Evolutionary conservation across 2,113 vertebrate genomes (phyloP).

Genomic region (Hassar affinis): DNA sequence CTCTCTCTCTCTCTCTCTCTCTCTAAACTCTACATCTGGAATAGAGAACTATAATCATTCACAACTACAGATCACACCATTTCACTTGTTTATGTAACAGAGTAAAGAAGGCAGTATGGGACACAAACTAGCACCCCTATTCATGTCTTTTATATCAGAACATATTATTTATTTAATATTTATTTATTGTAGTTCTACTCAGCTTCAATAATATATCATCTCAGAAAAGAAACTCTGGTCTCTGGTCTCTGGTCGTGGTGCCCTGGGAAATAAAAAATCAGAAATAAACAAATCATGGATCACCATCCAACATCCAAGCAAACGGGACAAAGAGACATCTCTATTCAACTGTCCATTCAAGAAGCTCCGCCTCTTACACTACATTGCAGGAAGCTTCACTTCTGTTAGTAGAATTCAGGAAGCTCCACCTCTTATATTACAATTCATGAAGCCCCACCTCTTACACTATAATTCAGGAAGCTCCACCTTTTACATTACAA

Average conservation of each 20-base stretch:
- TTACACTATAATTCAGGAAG: background rate
- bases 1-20: constrained; percentile 13
- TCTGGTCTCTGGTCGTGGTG: too few species aligned
- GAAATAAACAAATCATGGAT: background rate
- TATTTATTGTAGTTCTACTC: background rate
- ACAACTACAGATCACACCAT: background rate
- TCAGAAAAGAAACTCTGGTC: background rate
- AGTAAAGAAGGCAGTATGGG: background rate
- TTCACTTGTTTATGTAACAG: background rate
- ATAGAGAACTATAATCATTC: background rate
- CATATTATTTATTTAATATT: background rate
- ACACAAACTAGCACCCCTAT: background rate
- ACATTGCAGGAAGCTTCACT: background rate
- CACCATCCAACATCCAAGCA: background rate
- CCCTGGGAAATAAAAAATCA: background rate
- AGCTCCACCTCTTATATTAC: background rate
- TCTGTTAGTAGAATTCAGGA: background rate
- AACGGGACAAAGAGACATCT: background rate
- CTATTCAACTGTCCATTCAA: background rate
- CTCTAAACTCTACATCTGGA: background rate
- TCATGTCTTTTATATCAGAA: background rate
- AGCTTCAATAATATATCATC: background rate
- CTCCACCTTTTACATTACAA: too few species aligned
- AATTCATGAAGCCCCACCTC: background rate
- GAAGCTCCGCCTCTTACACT: background rate